Percentiles rank a stretch among this genome's conserved stretches.
Evolutionary conservation across 1,140 invertebrate genomes (phyloP).

Genomic region (Drosophila sulfurigaster): DNA sequence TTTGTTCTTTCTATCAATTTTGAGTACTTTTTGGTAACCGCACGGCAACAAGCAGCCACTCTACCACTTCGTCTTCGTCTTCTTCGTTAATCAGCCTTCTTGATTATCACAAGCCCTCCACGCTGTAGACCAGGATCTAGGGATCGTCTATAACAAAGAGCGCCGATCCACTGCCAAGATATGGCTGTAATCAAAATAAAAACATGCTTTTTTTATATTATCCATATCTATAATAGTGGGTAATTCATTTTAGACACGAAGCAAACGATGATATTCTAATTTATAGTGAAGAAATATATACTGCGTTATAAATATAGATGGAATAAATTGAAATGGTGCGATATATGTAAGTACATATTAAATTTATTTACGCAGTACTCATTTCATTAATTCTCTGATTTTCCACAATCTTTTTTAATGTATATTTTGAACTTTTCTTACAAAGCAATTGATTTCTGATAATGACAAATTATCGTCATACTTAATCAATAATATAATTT

Average conservation of each 20-base stretch:
- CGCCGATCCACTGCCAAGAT: slow-evolving; percentile 17
- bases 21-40: slow-evolving; percentile 83
- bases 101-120: slow-evolving; percentile 35
- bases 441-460: slow-evolving; percentile 9
- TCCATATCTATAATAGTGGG: neutral
- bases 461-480: slow-evolving; percentile 19
- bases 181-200: neutral
- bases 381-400: neutral
- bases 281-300: neutral
- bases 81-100: slow-evolving; percentile 37
- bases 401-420: neutral
- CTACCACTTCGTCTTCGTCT: slow-evolving; percentile 32
- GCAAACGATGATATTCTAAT: neutral
- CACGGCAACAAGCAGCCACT: slow-evolving; percentile 74
- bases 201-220: neutral
- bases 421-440: neutral
- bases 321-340: neutral
- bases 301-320: neutral
- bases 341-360: neutral
- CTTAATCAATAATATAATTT: slow-evolving; percentile 20
- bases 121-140: slow-evolving; percentile 24
- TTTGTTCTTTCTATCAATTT: slow-evolving; percentile 85
- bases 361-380: slow-evolving; percentile 1
- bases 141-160: slow-evolving; percentile 31
- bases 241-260: neutral